phyloP scores from a whole-genome alignment of 2,113 vertebrate genomes.

The Megaceryle maxima region DNA sequence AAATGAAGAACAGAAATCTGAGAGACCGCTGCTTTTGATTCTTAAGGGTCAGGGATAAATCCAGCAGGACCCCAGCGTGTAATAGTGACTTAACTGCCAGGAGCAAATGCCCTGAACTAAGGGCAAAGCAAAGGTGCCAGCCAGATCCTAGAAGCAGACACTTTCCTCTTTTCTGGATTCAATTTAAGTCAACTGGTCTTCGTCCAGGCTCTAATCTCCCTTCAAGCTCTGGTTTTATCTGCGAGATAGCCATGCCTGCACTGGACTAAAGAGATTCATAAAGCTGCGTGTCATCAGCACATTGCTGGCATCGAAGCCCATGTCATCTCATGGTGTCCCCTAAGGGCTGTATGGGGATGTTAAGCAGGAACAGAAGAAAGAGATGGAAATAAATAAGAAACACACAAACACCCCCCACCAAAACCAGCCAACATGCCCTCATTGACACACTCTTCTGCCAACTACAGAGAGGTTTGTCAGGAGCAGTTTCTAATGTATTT shows the following conservation, averaged over 20 bases:
- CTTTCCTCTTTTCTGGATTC: not conserved
- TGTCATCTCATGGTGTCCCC: not conserved
- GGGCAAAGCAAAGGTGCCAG: not conserved
- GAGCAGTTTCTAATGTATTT: not conserved
- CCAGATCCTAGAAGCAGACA: constrained; percentile 17
- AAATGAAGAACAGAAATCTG: not conserved
- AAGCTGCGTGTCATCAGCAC: constrained; percentile 43
- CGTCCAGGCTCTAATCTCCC: constrained; percentile 7
- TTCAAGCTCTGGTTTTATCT: constrained; percentile 28
- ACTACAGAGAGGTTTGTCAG: not conserved
- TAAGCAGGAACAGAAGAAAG: not conserved
- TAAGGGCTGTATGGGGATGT: not conserved
- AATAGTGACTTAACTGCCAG: not conserved
- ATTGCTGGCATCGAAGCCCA: not conserved
- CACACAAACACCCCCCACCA: too few species aligned
- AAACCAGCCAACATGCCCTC: not conserved
- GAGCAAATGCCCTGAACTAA: not conserved
- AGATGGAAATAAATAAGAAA: not conserved
- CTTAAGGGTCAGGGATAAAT: not conserved
- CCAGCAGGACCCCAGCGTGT: not conserved
- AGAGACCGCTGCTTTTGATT: not conserved
- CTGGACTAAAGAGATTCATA: constrained; percentile 2
- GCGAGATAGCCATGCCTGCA: not conserved
- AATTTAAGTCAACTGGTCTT: constrained; percentile 1
- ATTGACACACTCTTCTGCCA: not conserved